A percentile compares a stretch with the other conserved stretches of the same genome.
phyloP scores from a whole-genome alignment of 2,797 vertebrate species.

The Tarsius wallacei region DNA sequence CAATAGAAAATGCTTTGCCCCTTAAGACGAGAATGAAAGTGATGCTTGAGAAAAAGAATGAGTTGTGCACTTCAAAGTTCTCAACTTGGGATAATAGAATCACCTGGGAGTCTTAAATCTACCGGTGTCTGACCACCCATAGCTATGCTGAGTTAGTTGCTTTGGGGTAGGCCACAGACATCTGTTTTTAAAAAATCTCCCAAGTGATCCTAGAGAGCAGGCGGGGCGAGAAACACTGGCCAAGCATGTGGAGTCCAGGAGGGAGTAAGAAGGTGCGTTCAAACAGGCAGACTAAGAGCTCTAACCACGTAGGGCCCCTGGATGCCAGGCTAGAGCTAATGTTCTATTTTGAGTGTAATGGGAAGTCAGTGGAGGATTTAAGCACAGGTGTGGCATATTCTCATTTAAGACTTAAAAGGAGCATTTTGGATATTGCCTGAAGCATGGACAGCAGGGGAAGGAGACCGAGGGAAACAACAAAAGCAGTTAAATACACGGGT shows the following conservation, averaged over 20 bases:
- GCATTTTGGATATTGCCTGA: not conserved
- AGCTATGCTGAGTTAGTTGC: not conserved
- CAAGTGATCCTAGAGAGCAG: not conserved
- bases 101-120: not conserved
- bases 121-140: not conserved
- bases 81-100: not conserved
- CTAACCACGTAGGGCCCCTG: not conserved
- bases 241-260: not conserved
- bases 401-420: slow-evolving; percentile 6
- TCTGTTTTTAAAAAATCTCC: not conserved
- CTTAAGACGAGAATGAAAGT: not conserved
- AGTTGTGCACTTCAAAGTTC: not conserved
- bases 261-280: not conserved
- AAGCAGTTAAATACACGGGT: not conserved
- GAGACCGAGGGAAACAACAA: not conserved
- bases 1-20: not conserved
- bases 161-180: not conserved
- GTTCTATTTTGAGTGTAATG: not conserved
- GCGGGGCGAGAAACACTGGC: not conserved
- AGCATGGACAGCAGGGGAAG: not conserved
- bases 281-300: too few relatives aligned
- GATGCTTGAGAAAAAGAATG: not conserved
- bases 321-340: not conserved
- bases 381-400: not conserved
- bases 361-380: not conserved